Conservation (phyloP, 1,140 invertebrate species). For the Drosophila sucinea region DNA sequence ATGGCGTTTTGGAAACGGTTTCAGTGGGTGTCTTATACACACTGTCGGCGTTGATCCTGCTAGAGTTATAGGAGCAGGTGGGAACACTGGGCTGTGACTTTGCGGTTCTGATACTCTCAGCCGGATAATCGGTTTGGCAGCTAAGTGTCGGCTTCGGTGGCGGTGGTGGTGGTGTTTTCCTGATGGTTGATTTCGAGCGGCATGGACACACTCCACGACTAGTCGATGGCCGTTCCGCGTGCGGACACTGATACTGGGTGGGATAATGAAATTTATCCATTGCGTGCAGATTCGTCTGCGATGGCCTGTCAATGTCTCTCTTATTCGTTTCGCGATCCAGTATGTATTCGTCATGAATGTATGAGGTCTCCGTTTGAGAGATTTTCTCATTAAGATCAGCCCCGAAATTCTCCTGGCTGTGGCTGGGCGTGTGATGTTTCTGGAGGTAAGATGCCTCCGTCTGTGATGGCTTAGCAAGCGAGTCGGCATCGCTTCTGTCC, state of each 20-base stretch:
- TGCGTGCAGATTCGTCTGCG: neutral
- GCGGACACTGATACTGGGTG: slow-evolving; percentile 15
- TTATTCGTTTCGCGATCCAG: neutral
- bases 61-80: neutral
- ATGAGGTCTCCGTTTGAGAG: slow-evolving; percentile 15
- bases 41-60: neutral
- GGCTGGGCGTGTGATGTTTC: slow-evolving; percentile 1
- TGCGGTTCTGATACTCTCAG: neutral
- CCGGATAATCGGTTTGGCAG: neutral
- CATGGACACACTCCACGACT: neutral
- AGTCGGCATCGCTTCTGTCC: neutral
- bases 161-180: neutral
- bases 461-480: slow-evolving; percentile 39
- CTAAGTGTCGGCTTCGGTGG: neutral
- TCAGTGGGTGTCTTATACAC: neutral
- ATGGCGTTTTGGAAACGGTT: neutral
- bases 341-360: slow-evolving; percentile 20
- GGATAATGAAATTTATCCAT: slow-evolving; percentile 39
- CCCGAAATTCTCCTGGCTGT: neutral
- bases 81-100: slow-evolving; percentile 17
- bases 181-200: neutral
- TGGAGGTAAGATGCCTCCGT: slow-evolving; percentile 45
- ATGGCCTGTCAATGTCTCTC: neutral
- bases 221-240: neutral
- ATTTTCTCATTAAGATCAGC: neutral